Evolutionary conservation across 2,888 invertebrate genomes (phyloP).

Genomic region (Synergus umbraculus): DNA sequence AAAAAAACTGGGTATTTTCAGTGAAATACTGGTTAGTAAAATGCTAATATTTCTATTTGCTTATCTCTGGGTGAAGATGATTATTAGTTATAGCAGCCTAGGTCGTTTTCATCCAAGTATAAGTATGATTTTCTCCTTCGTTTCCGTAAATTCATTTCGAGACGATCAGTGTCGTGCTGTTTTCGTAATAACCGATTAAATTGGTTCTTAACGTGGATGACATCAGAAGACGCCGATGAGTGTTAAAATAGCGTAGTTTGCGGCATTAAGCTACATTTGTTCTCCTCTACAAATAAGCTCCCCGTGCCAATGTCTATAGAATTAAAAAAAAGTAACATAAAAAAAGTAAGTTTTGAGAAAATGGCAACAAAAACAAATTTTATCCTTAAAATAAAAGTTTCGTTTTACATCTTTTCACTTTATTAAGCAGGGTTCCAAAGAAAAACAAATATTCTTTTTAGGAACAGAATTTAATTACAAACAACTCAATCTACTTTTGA

Average conservation of each 20-base stretch:
- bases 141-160: slow-evolving; percentile 38
- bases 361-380: background rate
- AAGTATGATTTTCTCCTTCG: slow-evolving; percentile 23
- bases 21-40: background rate
- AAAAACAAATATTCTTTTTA: no score
- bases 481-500: no score
- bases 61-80: slow-evolving; percentile 6
- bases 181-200: slow-evolving; percentile 40
- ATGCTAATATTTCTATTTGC: slow-evolving; percentile 16
- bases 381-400: background rate
- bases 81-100: slow-evolving; percentile 17
- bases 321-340: background rate
- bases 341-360: background rate
- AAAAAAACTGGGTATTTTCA: background rate
- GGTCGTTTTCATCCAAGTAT: slow-evolving; percentile 22
- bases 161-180: slow-evolving; percentile 34
- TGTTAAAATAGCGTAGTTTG: slow-evolving; percentile 14
- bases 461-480: no score
- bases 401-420: no score
- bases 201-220: slow-evolving; percentile 34
- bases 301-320: background rate
- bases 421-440: no score
- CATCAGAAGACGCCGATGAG: slow-evolving; percentile 32
- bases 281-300: slow-evolving; percentile 15
- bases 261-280: slow-evolving; percentile 17